Conservation (phyloP, 37 sponge, comb jelly and placozoan genomes). For the Cladorhizidae sp. region DNA sequence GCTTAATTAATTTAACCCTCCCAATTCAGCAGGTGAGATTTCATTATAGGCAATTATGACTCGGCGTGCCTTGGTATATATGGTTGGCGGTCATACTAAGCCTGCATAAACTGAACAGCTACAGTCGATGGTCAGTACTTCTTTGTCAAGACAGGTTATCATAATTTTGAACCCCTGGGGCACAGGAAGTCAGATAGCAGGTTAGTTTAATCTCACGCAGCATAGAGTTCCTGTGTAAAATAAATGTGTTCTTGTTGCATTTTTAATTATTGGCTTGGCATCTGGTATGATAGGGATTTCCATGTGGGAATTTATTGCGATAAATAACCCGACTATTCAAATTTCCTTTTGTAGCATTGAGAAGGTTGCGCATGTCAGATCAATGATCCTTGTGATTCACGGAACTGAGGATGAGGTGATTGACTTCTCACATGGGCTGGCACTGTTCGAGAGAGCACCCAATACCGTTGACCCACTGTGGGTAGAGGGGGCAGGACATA, state of each 20-base stretch:
- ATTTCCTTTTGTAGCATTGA: conserved; percentile 67
- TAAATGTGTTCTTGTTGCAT: not conserved
- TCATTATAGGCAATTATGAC: no score
- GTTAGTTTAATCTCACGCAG: not conserved
- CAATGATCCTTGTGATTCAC: conserved; percentile 93
- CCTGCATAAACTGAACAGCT: no score
- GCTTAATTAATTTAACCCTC: no score
- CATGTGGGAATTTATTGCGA: not conserved
- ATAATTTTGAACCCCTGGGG: not conserved
- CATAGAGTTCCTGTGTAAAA: conserved; percentile 8
- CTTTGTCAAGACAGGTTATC: not conserved
- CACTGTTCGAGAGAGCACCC: conserved; percentile 92
- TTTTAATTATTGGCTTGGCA: not conserved
- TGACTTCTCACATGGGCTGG: conserved; percentile 95
- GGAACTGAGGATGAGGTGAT: conserved; percentile 99
- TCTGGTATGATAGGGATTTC: not conserved
- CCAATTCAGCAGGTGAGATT: no score
- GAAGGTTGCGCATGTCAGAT: conserved; percentile 79
- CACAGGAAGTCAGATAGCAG: not conserved
- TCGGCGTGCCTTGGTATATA: no score
- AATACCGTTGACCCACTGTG: conserved; percentile 96
- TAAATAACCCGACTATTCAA: not conserved
- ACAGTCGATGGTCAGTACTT: no score
- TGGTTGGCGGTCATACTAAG: no score
- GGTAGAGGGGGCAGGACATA: conserved; percentile 99